Conservation (phyloP, 2,888 invertebrate species). For the Melitaea athalia region DNA sequence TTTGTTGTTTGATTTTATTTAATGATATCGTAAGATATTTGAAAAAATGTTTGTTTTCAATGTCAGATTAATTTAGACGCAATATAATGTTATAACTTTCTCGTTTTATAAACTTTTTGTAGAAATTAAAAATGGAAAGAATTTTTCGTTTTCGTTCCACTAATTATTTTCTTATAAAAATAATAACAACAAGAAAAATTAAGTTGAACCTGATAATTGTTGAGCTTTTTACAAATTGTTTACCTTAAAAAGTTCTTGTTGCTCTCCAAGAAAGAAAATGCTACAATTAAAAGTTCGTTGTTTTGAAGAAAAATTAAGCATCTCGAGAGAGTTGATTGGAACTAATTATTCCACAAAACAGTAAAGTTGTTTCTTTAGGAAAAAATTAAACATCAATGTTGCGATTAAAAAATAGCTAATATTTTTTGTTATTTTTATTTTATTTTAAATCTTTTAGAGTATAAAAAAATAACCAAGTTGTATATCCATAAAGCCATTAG, state of each 20-base stretch:
- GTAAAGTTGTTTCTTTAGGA: conserved; percentile 17
- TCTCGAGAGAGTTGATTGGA: conserved; percentile 33
- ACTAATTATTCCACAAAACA: conserved; percentile 33
- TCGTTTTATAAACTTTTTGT: no score
- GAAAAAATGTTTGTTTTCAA: no score
- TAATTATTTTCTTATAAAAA: neutral
- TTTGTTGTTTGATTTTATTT: no score
- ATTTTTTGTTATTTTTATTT: neutral
- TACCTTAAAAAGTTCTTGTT: conserved; percentile 20
- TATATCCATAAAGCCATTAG: neutral
- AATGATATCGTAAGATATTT: no score
- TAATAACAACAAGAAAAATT: neutral
- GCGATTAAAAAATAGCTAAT: neutral
- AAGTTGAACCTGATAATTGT: neutral
- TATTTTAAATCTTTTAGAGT: neutral
- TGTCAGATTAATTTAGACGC: no score
- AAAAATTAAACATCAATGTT: conserved; percentile 12
- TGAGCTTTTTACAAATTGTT: conserved; percentile 12
- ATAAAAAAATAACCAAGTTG: no score
- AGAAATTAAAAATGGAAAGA: no score
- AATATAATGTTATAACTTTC: no score
- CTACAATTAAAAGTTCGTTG: conserved; percentile 36
- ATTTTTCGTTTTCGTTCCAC: no score
- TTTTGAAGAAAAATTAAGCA: conserved; percentile 36
- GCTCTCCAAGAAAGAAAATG: conserved; percentile 32